Base-by-base conservation (phyloP, 2,888 invertebrate genomes). In the Clunio marinus region DNA sequence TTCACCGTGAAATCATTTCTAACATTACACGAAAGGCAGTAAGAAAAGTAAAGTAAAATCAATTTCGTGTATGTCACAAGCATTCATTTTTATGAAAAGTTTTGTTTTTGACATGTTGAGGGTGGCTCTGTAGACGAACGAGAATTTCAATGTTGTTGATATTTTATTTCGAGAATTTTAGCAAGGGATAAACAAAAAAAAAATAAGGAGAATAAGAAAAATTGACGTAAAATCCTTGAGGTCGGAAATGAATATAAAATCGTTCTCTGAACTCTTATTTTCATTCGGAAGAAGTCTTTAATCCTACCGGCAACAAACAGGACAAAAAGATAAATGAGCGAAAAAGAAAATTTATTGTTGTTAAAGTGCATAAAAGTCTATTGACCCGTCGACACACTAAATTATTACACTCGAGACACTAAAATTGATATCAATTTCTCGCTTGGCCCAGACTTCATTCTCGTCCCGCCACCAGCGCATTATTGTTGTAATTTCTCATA, bases 381-480 rank as follows among this genome's bases (percentile, higher is more conserved):
- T 62, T 63, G 63, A 63, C 63, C 63, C 63, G 63, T 63, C 63
- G 63, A 46, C 63, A 63, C 25, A 63, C 63, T 63, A 63, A 63
- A 63, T 63, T 63, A 63, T 46, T 46, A 63, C 45, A 45, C 63
- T 63, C 63, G 63, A 45, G 63, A 45, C 63, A 63, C 63, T 63
- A 63, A 63, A 62, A 63, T 63, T 63, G 63, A 63, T 63, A 63
- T 63, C 63, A 63, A 46, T 63, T 63, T 63, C 46, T 59, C 35
- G 32, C 63, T 22, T 2, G 35, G 28, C 46, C n/a, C 46, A 45
- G 63, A 63, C 63, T 63, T 60, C 24, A 28, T 24, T 41, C 41
- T 37, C 41, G 22, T n/a, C 41, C 25, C 41, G 41, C 28, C 27
- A n/a, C n/a, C 62, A 62, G 20, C 41, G 62, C 37, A 25, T 62